Percentiles rank a stretch among this genome's conserved stretches.
These are phyloP conservation scores for Phaedon cochleariae DNA, from an alignment of 2,888 invertebrate species.

Conservation along the genomic window DNA sequence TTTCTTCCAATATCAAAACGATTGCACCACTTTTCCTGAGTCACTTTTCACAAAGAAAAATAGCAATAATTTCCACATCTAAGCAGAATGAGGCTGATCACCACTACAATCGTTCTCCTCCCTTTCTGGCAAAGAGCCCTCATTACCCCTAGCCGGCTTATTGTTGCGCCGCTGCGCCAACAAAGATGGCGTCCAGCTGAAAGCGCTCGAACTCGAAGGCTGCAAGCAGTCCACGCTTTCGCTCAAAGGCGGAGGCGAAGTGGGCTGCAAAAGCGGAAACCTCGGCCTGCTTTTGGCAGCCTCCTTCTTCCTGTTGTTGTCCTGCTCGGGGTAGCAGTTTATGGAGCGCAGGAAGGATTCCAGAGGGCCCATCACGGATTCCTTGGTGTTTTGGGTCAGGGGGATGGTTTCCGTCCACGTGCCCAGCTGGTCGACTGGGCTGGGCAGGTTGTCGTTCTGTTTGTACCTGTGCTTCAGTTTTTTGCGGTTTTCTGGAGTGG, in stretches of 20 bases:
- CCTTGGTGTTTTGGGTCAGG: constrained; percentile 56
- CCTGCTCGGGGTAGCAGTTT: constrained; percentile 58
- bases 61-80: too few species aligned
- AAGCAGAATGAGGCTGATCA: constrained; percentile 49
- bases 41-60: too few species aligned
- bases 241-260: constrained; percentile 55
- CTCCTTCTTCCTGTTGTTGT: too few species aligned
- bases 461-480: too few species aligned
- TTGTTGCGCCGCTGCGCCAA: constrained; percentile 51
- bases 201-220: constrained; percentile 52
- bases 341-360: constrained; percentile 59
- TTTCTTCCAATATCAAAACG: too few species aligned
- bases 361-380: constrained; percentile 58
- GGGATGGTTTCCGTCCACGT: constrained; percentile 56
- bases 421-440: too few species aligned
- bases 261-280: constrained; percentile 44
- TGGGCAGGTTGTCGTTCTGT: too few species aligned
- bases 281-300: too few species aligned
- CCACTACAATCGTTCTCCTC: constrained; percentile 47
- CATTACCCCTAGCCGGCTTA: constrained; percentile 49
- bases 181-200: constrained; percentile 60
- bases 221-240: constrained; percentile 49
- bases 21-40: too few species aligned
- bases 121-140: constrained; percentile 55
- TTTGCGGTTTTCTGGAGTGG: too few species aligned